phyloP scores from a whole-genome alignment of 2,113 vertebrate genomes.

The Notechis scutatus region DNA sequence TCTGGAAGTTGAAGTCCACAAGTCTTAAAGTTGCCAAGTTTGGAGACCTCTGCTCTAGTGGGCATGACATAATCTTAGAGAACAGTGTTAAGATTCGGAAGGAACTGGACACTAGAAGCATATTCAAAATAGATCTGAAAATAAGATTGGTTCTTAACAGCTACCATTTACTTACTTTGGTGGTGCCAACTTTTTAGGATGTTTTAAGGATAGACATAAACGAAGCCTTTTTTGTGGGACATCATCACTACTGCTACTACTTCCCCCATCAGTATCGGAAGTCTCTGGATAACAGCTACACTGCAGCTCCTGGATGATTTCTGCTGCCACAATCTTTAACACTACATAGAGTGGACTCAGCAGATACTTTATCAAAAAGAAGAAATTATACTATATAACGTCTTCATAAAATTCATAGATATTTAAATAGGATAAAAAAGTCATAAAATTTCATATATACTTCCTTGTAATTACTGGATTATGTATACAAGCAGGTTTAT shows the following conservation, averaged over 20 bases:
- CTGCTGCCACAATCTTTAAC: conserved; percentile 73
- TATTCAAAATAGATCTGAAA: neutral
- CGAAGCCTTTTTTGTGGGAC: conserved; percentile 72
- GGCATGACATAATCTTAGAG: neutral
- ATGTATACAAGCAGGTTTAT: neutral
- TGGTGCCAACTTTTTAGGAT: conserved; percentile 43
- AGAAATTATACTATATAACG: conserved; percentile 4
- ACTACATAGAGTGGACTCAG: conserved; percentile 81
- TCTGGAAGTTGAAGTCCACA: too few relatives aligned
- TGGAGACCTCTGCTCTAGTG: too few relatives aligned
- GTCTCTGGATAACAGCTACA: conserved; percentile 44
- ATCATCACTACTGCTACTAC: conserved; percentile 64
- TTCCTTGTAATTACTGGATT: neutral
- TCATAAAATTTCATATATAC: neutral
- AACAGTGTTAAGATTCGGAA: neutral
- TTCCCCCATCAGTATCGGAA: conserved; percentile 57
- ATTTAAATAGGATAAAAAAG: neutral
- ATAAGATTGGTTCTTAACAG: neutral
- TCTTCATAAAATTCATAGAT: neutral
- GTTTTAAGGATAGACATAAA: conserved; percentile 62
- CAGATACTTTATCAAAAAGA: conserved; percentile 73
- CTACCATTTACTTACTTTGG: conserved; percentile 31
- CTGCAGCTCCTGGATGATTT: conserved; percentile 61
- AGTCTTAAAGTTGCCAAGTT: too few relatives aligned
- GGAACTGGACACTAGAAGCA: neutral